A percentile compares a stretch with the other conserved stretches of the same genome.
Conservation (phyloP, 2,113 vertebrate species). For the Lethenteron reissneri region DNA sequence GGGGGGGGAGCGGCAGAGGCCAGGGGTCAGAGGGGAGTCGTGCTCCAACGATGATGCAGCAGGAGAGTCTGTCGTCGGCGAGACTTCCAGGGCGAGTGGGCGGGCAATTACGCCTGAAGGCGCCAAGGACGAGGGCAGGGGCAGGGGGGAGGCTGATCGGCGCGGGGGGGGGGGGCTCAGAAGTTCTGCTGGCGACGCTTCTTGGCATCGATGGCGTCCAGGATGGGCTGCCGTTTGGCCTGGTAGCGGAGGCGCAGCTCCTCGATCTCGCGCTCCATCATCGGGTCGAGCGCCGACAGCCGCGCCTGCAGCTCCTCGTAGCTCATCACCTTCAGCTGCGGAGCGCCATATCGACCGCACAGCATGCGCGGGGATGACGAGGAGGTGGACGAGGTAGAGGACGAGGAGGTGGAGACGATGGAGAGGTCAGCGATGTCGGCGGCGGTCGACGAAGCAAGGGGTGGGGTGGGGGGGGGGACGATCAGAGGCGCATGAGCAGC, state of each 20-base stretch:
- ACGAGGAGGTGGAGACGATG: conserved; percentile 27
- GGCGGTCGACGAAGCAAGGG: conserved; percentile 16
- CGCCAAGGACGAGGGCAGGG: no score
- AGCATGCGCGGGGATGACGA: no score
- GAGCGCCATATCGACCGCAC: neutral
- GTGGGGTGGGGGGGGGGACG: conserved; percentile 16
- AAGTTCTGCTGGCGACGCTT: conserved; percentile 64
- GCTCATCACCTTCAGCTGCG: conserved; percentile 51
- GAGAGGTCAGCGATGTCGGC: conserved; percentile 9
- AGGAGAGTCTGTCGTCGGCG: no score
- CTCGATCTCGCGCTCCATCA: conserved; percentile 92
- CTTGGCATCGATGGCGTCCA: conserved; percentile 74
- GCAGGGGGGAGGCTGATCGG: neutral
- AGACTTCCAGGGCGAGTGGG: no score
- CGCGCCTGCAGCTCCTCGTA: conserved; percentile 52
- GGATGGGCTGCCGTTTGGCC: conserved; percentile 65
- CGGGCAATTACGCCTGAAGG: no score
- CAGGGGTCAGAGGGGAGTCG: no score
- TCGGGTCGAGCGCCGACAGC: conserved; percentile 56
- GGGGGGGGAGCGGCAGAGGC: no score
- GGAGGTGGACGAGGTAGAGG: conserved; percentile 10
- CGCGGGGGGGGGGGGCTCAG: conserved; percentile 19
- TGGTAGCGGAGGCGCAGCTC: conserved; percentile 79
- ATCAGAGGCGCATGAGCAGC: conserved; percentile 12
- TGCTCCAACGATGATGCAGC: no score